Base-by-base conservation (phyloP, 2,113 vertebrate genomes). In the Coryphaenoides rupestris region DNA sequence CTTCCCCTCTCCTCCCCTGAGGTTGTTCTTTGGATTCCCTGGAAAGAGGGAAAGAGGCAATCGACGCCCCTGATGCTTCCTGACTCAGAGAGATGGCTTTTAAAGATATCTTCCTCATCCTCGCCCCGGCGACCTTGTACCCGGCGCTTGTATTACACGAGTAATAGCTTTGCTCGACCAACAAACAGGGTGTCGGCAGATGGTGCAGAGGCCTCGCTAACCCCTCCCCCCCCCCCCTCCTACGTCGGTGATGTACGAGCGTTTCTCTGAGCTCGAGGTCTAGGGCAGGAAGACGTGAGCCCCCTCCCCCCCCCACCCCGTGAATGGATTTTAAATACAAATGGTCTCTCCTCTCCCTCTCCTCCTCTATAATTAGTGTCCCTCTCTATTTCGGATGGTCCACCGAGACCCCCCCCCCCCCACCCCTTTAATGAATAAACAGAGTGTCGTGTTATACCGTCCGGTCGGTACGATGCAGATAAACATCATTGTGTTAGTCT, bases 371-470 rank as follows among this genome's bases (percentile, higher is more conserved):
- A 72, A 60, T 19, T 55, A 59, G 21, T 5, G 49, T 33, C 62
- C 57, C 60, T 63, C 46, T 67, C n/a, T 60, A 68, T 40, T 74
- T 46, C 52, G 6, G 68, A 86, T 79, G 83, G 84, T 73, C 76
- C 69, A 63, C 21, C 46, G 67, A 76, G 74, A 52, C 78, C 74
- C n/a, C n/a, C n/a, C n/a, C n/a, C n/a, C n/a, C n/a, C n/a, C n/a
- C n/a, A n/a, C n/a, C n/a, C 40, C 47, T 66, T 80, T 78, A 78
- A 70, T 60, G n/a, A n/a, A n/a, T n/a, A n/a, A 76, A 72, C 26
- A 56, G 70, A 70, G 73, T 84, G 74, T 77, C 80, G 73, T 77
- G 62, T 75, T 78, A 77, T 80, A 80, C 53, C 66, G n/a, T n/a
- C n/a, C n/a, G n/a, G n/a, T 58, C 57, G 60, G n/a, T 78, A 81